Evolutionary conservation across 2,888 invertebrate species (phyloP), one percentile per base, ranked within the genome.

Genomic region (Trichacis sp.): DNA sequence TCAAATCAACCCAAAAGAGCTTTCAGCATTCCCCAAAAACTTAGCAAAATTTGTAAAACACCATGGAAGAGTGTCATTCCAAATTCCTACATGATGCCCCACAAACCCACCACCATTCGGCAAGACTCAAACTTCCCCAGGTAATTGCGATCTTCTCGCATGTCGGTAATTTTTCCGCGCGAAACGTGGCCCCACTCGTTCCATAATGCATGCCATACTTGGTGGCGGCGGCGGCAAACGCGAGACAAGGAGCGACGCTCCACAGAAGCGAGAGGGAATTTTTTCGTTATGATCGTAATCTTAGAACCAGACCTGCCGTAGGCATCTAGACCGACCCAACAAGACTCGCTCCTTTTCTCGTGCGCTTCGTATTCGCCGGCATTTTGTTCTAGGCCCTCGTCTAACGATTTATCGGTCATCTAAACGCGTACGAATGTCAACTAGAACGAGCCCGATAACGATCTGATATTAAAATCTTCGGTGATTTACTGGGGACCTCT

Each of bases 221-320:
- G 38, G 73, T 74, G 73, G 74, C 76, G 24, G 15, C 47, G 15
- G 29, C 47, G 18, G 11, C 33, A 29, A 48, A 29, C 73, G 61
- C 45, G 30, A 54, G 45, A 57, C 64, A 65, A 61, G 50, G 56
- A 70, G 56, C 66, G 63, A 72, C 70, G 69, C 68, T 73, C 74
- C 74, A 77, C 74, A 70, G 70, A 72, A 76, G 70, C 70, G 52
- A 40, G 40, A 71, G 73, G 72, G 73, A 72, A 73, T 71, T 74
- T 80, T 79, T 81, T 80, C 76, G 76, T 80, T 79, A 77, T 74
- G 79, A 80, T 80, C 74, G 76, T 78, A 77, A 80, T 81, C 80
- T 80, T 71, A 70, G 72, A 75, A 76, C 71, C 77, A 73, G 77
- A 78, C 72, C 73, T 73, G 75, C 76, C 74, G 64, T 67, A 72